Percentiles rank a stretch among this genome's conserved stretches.
These are phyloP conservation scores for Montipora sp. DNA, from an alignment of 64 coral and sea anemone species.

Conservation along the genomic window DNA sequence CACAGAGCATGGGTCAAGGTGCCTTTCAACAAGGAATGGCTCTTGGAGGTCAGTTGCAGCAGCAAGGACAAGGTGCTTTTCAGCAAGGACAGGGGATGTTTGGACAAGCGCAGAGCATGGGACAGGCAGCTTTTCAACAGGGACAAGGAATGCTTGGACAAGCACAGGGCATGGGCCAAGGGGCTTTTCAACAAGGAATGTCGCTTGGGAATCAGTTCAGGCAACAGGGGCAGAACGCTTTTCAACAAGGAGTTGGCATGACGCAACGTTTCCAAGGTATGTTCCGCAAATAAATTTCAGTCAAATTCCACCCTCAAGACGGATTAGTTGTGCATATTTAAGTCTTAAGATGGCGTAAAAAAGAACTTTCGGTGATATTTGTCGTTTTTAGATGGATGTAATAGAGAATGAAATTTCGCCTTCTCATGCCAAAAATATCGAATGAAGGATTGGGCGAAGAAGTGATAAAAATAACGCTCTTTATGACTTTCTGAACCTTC, in stretches of 20 bases:
- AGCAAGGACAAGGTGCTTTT: constrained; percentile 37
- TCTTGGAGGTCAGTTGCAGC: constrained; percentile 17
- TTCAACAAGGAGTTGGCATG: constrained; percentile 55
- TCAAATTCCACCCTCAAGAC: not conserved
- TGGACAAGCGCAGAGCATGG: constrained; percentile 49
- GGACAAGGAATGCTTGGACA: constrained; percentile 57
- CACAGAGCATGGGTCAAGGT: constrained; percentile 59
- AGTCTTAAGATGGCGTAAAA: too few relatives aligned
- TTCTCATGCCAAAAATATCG: too few relatives aligned
- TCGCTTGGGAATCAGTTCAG: too few relatives aligned
- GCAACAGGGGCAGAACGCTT: constrained; percentile 21
- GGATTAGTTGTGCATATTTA: too few relatives aligned
- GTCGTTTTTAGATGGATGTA: too few relatives aligned
- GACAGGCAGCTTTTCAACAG: constrained; percentile 49
- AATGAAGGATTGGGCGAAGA: too few relatives aligned
- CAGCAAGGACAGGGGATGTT: not conserved
- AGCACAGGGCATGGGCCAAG: constrained; percentile 56
- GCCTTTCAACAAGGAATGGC: constrained; percentile 52
- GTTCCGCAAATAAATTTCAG: not conserved
- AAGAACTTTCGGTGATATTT: too few relatives aligned
- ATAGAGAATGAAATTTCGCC: too few relatives aligned
- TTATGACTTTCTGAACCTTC: too few relatives aligned
- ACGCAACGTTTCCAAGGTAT: constrained; percentile 59
- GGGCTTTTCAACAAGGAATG: constrained; percentile 41
- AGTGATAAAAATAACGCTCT: too few relatives aligned